Conservation (phyloP, 2,113 vertebrate species). For the Piliocolobus tephrosceles region DNA sequence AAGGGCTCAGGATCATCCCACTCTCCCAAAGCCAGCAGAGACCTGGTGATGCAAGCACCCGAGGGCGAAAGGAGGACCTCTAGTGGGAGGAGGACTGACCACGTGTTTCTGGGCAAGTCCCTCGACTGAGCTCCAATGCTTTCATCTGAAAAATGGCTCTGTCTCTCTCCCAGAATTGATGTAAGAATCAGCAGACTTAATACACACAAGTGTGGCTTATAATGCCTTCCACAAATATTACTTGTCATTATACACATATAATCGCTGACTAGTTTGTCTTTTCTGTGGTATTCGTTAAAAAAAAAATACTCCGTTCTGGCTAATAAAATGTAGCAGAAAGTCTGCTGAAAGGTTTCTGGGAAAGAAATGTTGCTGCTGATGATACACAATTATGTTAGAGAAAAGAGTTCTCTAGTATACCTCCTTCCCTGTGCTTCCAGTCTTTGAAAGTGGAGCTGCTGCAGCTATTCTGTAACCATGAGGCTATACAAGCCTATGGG, state of each 20-base stretch:
- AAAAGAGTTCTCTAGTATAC: neutral
- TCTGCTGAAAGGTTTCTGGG: neutral
- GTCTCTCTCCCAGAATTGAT: neutral
- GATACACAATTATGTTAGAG: neutral
- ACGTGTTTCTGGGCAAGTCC: neutral
- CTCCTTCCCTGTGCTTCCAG: neutral
- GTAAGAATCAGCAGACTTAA: neutral
- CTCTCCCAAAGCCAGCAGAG: neutral
- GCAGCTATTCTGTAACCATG: neutral
- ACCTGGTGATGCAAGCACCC: no score
- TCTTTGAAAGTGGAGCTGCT: neutral
- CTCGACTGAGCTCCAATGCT: neutral
- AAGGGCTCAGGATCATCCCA: neutral
- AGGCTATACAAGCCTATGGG: neutral
- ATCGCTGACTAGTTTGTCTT: neutral
- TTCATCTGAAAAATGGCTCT: neutral
- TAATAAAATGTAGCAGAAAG: constrained; percentile 17
- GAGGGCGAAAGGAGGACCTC: neutral
- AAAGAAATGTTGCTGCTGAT: neutral
- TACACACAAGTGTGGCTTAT: neutral
- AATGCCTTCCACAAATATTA: neutral
- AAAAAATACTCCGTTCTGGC: neutral
- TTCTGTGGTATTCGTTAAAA: neutral
- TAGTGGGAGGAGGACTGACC: neutral
- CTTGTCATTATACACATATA: neutral